Base-by-base conservation (phyloP, 2,888 invertebrate genomes). In the Morpho helenor region DNA sequence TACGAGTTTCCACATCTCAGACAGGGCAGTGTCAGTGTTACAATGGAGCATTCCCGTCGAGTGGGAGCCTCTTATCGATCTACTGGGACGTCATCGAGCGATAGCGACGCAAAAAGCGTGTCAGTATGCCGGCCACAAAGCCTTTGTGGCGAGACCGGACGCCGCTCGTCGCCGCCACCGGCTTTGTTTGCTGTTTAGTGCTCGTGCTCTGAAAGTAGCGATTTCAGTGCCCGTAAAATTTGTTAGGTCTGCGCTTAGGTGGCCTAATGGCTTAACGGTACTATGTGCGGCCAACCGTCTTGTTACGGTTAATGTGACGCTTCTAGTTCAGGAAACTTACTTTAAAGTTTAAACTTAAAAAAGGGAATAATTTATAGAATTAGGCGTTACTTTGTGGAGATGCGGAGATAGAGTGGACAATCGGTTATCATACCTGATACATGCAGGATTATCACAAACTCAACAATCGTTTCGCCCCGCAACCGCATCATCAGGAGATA, bases 41-140 rank as follows among this genome's bases (percentile, higher is more conserved):
- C 89, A 89, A 89, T 87, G 72, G 87, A 83, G 76, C 80, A 81
- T 84, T 85, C 85, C 83, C 84, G 85, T 81, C 80, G 84, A 87
- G 87, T 83, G 82, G 82, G 82, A 82, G 82, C 80, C 84, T 87
- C 88, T 90, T 90, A 89, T 89, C 89, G 88, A 89, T 89, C 87
- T 87, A 82, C 83, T 73, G 83, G 87, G 80, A 86, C 87, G 87
- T 90, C 89, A 88, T 89, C 88, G 86, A 71, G 82, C 85, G 88
- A 88, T 90, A 88, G 82, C 76, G 80, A 80, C 83, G 87, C 87
- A 90, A 89, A 88, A 89, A 90, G 87, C 88, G 87, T 89, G 88
- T 87, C 88, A 88, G 79, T 87, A 78, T 80, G 85, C 78, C 86
- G 82, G 78, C 73, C 75, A 86, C 84, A 86, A 86, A 82, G 87